Evolutionary conservation across 2,888 invertebrate genomes (phyloP).

Genomic region (Sabatieria punctata): DNA sequence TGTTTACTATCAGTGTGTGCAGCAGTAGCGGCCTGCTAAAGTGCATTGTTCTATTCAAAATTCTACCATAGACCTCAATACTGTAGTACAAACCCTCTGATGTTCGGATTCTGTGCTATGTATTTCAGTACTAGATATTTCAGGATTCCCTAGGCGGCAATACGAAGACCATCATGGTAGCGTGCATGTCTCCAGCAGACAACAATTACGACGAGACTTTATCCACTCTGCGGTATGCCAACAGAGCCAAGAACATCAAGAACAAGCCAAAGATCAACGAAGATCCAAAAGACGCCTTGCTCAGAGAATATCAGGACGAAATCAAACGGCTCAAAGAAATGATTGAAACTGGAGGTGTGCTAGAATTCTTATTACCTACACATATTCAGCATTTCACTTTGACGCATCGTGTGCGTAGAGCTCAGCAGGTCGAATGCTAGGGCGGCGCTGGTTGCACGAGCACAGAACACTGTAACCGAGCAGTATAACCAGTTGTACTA

Average conservation of each 20-base stretch:
- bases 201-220: constrained; percentile 66
- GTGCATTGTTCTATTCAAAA: constrained; percentile 4
- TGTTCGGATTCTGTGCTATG: too few relatives aligned
- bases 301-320: constrained; percentile 67
- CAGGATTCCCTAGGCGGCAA: constrained; percentile 66
- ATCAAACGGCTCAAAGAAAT: constrained; percentile 50
- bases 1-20: too few relatives aligned
- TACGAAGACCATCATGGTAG: constrained; percentile 71
- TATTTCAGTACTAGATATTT: too few relatives aligned
- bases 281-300: constrained; percentile 70
- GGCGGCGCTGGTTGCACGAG: too few relatives aligned
- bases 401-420: too few relatives aligned
- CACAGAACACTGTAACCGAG: too few relatives aligned
- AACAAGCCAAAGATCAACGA: constrained; percentile 69
- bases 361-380: neutral
- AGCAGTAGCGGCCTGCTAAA: too few relatives aligned
- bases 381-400: too few relatives aligned
- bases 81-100: too few relatives aligned
- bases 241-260: constrained; percentile 65
- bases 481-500: too few relatives aligned
- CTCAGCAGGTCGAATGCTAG: too few relatives aligned
- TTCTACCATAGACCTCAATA: neutral
- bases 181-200: constrained; percentile 63
- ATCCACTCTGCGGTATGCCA: constrained; percentile 45
- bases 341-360: constrained; percentile 23